Base-by-base conservation (phyloP, 2,888 invertebrate species). In the Harpagoxenus sublaevis region DNA sequence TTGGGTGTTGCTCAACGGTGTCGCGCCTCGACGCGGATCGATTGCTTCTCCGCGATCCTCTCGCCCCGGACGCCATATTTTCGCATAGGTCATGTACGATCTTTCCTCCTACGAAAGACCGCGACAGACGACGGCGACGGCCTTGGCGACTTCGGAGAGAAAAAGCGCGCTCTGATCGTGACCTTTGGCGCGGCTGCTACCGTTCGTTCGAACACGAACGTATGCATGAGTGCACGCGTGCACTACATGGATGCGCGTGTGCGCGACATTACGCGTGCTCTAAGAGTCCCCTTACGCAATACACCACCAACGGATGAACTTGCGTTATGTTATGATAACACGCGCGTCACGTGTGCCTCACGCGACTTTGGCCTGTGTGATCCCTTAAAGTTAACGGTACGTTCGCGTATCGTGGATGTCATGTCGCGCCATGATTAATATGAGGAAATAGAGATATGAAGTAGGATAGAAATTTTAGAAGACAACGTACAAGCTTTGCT, bases 151-250 rank as follows among this genome's bases (percentile, higher is more conserved):
- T 87, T 87, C 87, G 75, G 86, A 87, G 85, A 90, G 90, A 91
- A 90, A 90, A 90, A 90, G 89, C 85, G 86, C 84, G 87, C 87
- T 87, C 73, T 91, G 90, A 91, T 91, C 91, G 85, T 91, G 90
- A 91, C 90, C 90, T 91, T 91, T 91, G 91, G 86, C 86, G 86
- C 88, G 83, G 87, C 62, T 86, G 87, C 88, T 90, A 90, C 86
- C 84, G 84, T 86, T 86, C 85, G 84, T 84, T 90, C 86, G 71
- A 87, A 88, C 84, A 84, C 79, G 68, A 84, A 85, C 79, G 62
- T 81, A 71, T 70, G 85, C 73, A 83, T 68, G 82, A 60, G 62
- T 83, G 65, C 83, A 81, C 78, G 77, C n/a, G 71, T 60, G 65
- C 55, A 31, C 12, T n/a, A 18, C n/a, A 8, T 18, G 45, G 28